Evolutionary conservation across 2,113 vertebrate genomes (phyloP), one percentile per base, ranked within the genome.

Genomic region (Hepsetus odoe): DNA sequence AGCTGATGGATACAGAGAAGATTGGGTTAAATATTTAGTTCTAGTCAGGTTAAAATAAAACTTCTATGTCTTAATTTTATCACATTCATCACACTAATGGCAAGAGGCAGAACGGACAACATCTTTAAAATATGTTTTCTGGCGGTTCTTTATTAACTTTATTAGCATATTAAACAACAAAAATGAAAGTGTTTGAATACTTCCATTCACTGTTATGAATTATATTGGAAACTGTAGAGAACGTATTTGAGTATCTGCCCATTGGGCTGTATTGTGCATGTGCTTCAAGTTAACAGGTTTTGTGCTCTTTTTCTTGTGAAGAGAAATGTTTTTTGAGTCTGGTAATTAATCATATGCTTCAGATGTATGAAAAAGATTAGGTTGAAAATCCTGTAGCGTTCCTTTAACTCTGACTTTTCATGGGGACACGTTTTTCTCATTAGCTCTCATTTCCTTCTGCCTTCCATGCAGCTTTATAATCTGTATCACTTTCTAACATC

Each of bases 1-100:
- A 9, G 91, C 90, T 92, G 84, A 74, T 55, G 24, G 2, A 33
- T 64, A 56, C 22, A n/a, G 13, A 16, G 61, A 26, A 70, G 10
- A 79, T 28, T 16, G 3, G 30, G 7, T 64, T 40, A 55, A 35
- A 38, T 3, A 65, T 35, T 32, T 7, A 53, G 49, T 18, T 3
- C 1, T 33, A 14, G 20, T 2, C 20, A 64, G 33, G 18, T 30
- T 8, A 61, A 61, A 32, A 11, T 20, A 10, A 33, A 61, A 28
- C 30, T 49, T 49, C n/a, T 2, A 20, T 55, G 20, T 10, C 24
- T n/a, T 9, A 16, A 14, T 20, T 62, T 1, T 62, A 38, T 38
- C 7, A 64, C 18, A 35, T 33, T 64, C 33, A 33, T 64, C 8
- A n/a, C n/a, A 2, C 1, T 35, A 64, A 64, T 64, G 32, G 30